These are phyloP conservation scores for Amazonetta brasiliensis DNA, from an alignment of 2,797 vertebrate species.

Conservation along the genomic window DNA sequence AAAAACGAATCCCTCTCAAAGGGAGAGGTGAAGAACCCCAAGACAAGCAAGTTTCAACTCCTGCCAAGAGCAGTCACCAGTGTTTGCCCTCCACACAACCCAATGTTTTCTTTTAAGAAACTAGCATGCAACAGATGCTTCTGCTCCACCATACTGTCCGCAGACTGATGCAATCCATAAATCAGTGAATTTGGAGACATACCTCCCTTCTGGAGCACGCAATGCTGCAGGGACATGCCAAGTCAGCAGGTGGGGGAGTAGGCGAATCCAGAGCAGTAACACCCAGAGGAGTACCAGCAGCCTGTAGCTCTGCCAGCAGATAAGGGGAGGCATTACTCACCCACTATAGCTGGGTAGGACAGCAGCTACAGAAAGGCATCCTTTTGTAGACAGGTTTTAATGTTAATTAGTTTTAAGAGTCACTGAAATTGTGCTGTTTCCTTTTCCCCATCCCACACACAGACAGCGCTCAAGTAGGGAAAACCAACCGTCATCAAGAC, in stretches of 20 bases:
- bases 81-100: not conserved
- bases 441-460: not conserved
- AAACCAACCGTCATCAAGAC: not conserved
- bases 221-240: rapidly evolving
- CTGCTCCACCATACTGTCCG: not conserved
- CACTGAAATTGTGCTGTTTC: not conserved
- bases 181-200: not conserved
- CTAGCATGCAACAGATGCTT: not conserved
- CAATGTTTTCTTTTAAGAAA: not conserved
- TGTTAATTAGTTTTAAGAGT: not conserved
- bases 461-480: not conserved
- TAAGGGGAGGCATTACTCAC: rapidly evolving
- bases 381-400: not conserved
- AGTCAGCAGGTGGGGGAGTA: not conserved
- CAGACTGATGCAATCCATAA: not conserved
- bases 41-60: not conserved
- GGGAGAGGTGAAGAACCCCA: not conserved
- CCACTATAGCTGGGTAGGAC: not conserved
- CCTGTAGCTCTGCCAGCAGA: not conserved
- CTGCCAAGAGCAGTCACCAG: not conserved
- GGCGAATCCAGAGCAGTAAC: not conserved
- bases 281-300: not conserved
- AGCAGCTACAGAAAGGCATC: not conserved
- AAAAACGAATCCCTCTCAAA: no score
- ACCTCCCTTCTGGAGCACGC: not conserved